Conservation (phyloP, 2,113 vertebrate genomes). For the Rhinopomastus cyanomelas region DNA sequence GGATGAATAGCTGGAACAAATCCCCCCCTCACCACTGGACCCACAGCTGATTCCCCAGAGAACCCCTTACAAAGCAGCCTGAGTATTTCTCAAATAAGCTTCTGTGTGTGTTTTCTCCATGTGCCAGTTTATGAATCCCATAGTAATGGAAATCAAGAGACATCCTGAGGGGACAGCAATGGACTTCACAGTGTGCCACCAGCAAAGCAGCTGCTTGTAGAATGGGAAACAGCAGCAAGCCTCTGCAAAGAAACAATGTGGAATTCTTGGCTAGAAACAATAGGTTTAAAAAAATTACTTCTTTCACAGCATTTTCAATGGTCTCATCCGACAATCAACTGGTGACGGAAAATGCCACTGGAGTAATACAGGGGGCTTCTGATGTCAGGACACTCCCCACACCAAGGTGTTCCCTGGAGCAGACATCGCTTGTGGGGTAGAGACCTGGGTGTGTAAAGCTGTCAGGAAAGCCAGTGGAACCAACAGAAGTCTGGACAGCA, state of each 20-base stretch:
- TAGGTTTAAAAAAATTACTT: not conserved
- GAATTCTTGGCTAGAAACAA: constrained; percentile 15
- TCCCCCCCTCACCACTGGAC: not conserved
- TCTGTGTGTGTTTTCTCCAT: not conserved
- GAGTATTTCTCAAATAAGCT: not conserved
- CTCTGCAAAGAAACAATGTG: constrained; percentile 28
- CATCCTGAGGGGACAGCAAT: constrained; percentile 40
- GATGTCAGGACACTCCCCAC: not conserved
- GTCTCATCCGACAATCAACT: not conserved
- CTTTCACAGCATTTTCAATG: not conserved
- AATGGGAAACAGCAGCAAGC: not conserved
- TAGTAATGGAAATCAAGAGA: constrained; percentile 11
- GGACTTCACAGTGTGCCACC: constrained; percentile 45
- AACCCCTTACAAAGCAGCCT: not conserved
- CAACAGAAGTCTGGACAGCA: not conserved
- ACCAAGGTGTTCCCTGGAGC: not conserved
- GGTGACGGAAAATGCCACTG: not conserved
- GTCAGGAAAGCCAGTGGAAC: not conserved
- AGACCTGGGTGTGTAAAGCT: accelerated
- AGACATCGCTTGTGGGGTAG: accelerated
- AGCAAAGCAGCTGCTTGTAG: constrained; percentile 25
- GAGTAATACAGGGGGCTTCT: not conserved
- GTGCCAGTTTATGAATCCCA: constrained; percentile 20
- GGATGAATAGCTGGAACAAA: constrained; percentile 29
- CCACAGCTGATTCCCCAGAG: not conserved